A percentile compares a stretch with the other conserved stretches of the same genome.
These are phyloP conservation scores for Campoplex nolae DNA, from an alignment of 2,888 invertebrate genomes.

Conservation along the genomic window DNA sequence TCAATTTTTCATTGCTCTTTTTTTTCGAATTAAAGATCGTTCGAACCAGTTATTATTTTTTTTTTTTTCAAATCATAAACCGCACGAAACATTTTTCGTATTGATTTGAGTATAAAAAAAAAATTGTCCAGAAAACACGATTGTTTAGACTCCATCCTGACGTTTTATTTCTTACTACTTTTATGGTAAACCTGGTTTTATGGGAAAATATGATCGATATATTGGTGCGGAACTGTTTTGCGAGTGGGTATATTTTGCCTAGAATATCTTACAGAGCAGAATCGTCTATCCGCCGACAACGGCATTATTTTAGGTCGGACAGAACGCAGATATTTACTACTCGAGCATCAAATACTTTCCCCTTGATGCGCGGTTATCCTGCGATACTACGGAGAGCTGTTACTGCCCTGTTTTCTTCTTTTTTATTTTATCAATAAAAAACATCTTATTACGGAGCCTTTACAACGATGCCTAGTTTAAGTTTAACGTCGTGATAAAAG, in stretches of 20 bases:
- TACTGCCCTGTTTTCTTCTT: constrained; percentile 18
- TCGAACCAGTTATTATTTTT: not conserved
- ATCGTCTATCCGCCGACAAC: constrained; percentile 7
- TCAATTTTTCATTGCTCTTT: not conserved
- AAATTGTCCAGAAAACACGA: not conserved
- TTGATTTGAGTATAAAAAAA: not conserved
- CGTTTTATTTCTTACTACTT: not conserved
- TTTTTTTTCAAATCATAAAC: not conserved
- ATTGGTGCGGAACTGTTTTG: not conserved
- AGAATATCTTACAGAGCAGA: not conserved
- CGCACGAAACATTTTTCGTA: not conserved
- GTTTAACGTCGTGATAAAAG: constrained; percentile 37
- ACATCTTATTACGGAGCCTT: constrained; percentile 21
- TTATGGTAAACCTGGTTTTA: not conserved
- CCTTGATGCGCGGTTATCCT: constrained; percentile 10
- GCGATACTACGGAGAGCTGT: constrained; percentile 12
- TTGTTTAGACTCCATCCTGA: not conserved
- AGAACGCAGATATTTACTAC: constrained; percentile 48
- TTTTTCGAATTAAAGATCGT: not conserved
- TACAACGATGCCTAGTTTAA: constrained; percentile 2
- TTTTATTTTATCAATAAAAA: constrained; percentile 48
- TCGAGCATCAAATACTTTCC: constrained; percentile 20
- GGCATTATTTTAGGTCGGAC: constrained; percentile 35
- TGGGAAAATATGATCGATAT: not conserved
- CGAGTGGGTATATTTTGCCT: not conserved